These are phyloP conservation scores for Prionailurus bengalensis DNA, from an alignment of 2,113 vertebrate species.

Conservation along the genomic window DNA sequence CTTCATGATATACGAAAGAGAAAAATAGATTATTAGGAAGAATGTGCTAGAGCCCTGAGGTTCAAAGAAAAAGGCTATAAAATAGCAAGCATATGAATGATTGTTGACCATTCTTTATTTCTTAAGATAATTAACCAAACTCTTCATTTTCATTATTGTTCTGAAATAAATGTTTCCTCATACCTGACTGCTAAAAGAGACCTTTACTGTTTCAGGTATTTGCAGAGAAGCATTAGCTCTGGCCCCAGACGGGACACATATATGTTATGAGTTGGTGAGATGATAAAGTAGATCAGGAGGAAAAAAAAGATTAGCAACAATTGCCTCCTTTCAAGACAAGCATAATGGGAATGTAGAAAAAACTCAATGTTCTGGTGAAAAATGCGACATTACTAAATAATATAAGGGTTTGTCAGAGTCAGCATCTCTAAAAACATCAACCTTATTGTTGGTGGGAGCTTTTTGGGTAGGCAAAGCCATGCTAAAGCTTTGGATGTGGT, in stretches of 20 bases:
- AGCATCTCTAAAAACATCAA: background rate
- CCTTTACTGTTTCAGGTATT: background rate
- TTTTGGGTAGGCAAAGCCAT: background rate
- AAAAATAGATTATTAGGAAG: background rate
- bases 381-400: background rate
- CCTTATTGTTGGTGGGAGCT: background rate
- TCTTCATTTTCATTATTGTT: background rate
- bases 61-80: constrained; percentile 9
- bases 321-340: background rate
- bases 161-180: background rate
- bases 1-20: background rate
- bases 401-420: background rate
- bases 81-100: background rate
- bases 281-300: background rate
- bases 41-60: background rate
- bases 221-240: background rate
- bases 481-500: background rate
- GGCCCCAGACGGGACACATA: background rate
- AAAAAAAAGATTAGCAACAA: constrained; percentile 12
- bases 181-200: background rate
- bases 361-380: background rate
- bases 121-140: background rate
- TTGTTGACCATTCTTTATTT: background rate
- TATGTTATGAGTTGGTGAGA: background rate
- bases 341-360: background rate